Base-by-base conservation (phyloP, 2,888 invertebrate species). In the Watsonalla binaria region DNA sequence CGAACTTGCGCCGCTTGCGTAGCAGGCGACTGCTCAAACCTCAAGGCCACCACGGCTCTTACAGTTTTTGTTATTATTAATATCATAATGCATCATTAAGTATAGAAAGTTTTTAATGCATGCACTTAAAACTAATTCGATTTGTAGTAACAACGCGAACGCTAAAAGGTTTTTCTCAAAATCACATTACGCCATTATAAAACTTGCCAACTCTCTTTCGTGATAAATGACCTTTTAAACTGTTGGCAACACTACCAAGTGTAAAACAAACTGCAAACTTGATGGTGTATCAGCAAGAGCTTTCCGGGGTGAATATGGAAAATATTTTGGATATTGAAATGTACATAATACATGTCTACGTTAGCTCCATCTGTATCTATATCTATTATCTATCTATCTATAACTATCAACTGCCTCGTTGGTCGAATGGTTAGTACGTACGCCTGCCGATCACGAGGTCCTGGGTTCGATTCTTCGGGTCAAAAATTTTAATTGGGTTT, bases 201-300 rank as follows among this genome's bases (percentile, higher is more conserved):
- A 81, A 79, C 68, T 75, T 60, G 68, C 76, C 80, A 80, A 81
- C 71, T 76, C 72, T 65, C 64, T 62, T 63, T 65, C 62, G 70
- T 86, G 84, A 88, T 82, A 82, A 83, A 89, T 77, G 82, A 76
- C 75, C 70, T 81, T 84, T 86, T 86, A 84, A 87, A 86, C 76
- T 84, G 85, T 84, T 86, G 84, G 83, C 81, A 85, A 74, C 84
- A 68, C 65, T 66, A 66, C 60, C 53, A 61, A 53, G 60, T 73
- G 70, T 66, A 63, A 54, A 58, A 54, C 54, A 58, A 58, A 60
- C 8, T 42, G 11, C 42, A 9, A 37, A 37, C 37, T 37, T 37
- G 9, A 9, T 37, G 37, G 37, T 0, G 7, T 37, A 8, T 42
- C 11, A 11, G 11, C 8, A 42, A 58, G 57, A 56, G 54, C 51